Base-by-base conservation (phyloP, 2,888 invertebrate species). In the Onthophagus sagittarius region DNA sequence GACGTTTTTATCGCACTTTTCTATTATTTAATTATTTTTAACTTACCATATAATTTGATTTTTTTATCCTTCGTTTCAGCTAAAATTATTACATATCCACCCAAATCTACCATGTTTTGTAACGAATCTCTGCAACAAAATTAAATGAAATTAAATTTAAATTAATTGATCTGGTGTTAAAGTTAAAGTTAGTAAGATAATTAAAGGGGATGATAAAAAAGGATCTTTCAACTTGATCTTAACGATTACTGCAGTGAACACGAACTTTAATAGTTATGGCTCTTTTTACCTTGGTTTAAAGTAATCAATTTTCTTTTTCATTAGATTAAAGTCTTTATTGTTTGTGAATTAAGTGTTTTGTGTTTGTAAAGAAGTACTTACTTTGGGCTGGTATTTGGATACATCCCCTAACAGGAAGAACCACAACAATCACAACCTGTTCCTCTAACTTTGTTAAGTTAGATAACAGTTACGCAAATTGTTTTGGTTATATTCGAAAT, bases 41-140 rank as follows among this genome's bases (percentile, higher is more conserved):
- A 83, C 87, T 85, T 86, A 94, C 95, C 97, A 84, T 96, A 97
- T 78, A 97, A 88, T 88, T 96, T 97, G 82, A 96, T 94, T 88
- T 95, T 95, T 86, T 96, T 95, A 87, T 96, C 96, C 86, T 94
- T 94, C 83, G 95, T 95, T 88, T 96, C 96, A 80, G 96, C 95
- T 84, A 97, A 90, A 84, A 97, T 96, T 85, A 97, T 96, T 84
- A 97, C 96, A 88, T 97, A 97, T 83, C 97, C 97, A 83, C 96
- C 95, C 84, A 97, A 89, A 89, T 97, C 96, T 84, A 97, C 95
- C 87, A 93, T 91, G 85, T 79, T 83, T 75, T 71, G 73, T 71
- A 33, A 72, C 70, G 67, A 69, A 62, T 14, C 70, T 72, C 74
- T 74, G 70, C 15, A 74, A 74, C 71, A 72, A 70, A 65, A 15